Conservation (phyloP, 2,888 invertebrate species). For the Sepioteuthis lessoniana region DNA sequence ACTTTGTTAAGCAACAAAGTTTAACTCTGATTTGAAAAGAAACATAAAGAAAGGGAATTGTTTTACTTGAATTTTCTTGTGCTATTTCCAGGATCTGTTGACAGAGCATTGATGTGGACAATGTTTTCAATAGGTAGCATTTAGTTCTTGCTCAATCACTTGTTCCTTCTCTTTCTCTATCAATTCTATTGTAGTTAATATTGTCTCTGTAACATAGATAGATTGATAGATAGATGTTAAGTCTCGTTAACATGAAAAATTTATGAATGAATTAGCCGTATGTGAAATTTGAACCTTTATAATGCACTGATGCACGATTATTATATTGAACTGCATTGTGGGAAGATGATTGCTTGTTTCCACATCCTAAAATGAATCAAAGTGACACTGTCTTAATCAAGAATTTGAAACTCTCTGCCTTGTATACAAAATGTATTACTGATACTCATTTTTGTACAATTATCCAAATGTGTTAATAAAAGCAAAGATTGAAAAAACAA, state of each 20-base stretch:
- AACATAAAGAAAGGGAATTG: not conserved
- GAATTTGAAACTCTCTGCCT: not conserved
- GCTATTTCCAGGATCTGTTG: slow-evolving; percentile 13
- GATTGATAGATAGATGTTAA: not conserved
- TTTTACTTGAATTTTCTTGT: not conserved
- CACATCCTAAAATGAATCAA: not conserved
- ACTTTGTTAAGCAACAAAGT: not conserved
- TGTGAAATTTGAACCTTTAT: not conserved
- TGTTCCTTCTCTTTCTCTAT: not conserved
- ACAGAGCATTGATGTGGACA: not conserved
- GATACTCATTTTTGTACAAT: not conserved
- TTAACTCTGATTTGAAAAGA: not conserved
- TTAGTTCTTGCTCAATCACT: not conserved
- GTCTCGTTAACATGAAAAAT: not conserved
- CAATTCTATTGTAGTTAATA: not conserved
- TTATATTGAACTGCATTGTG: not conserved
- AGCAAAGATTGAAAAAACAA: too few species aligned
- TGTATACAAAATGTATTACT: not conserved
- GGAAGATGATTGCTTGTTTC: not conserved
- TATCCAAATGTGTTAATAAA: not conserved
- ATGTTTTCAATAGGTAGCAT: not conserved
- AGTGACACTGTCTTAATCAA: not conserved
- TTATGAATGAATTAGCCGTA: not conserved
- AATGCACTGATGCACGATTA: not conserved
- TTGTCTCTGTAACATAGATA: not conserved